Conservation (phyloP, 2,113 vertebrate species). For the Dromaius novaehollandiae region DNA sequence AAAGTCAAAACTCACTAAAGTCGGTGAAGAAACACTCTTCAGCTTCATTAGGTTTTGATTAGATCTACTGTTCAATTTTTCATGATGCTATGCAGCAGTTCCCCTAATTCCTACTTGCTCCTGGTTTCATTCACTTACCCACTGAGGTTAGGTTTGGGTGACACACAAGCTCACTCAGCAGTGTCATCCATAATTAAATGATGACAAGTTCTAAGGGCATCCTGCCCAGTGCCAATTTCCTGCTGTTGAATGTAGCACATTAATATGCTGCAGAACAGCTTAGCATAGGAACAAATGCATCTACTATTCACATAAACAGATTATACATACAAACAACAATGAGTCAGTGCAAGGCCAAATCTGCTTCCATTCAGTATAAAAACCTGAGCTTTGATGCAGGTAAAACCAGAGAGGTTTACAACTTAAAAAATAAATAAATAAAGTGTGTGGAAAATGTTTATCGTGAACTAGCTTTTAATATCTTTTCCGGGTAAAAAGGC, state of each 20-base stretch:
- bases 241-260: not conserved
- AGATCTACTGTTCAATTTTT: not conserved
- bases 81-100: not conserved
- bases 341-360: not conserved
- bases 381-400: not conserved
- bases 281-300: not conserved
- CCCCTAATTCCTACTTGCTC: not conserved
- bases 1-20: not conserved
- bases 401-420: not conserved
- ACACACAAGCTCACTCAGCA: not conserved
- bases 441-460: rapidly evolving
- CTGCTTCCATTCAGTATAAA: not conserved
- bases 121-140: not conserved
- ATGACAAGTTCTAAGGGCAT: not conserved
- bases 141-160: not conserved
- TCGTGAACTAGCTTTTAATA: not conserved
- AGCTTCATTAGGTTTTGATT: not conserved
- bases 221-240: not conserved
- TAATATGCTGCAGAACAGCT: not conserved
- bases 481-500: not conserved
- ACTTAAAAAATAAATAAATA: not conserved
- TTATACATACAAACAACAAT: rapidly evolving
- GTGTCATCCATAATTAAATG: not conserved
- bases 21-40: not conserved
- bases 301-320: not conserved